A percentile compares a stretch with the other conserved stretches of the same genome.
Evolutionary conservation across 2,797 vertebrate genomes (phyloP).

Genomic region (Podarcis lilfordi): DNA sequence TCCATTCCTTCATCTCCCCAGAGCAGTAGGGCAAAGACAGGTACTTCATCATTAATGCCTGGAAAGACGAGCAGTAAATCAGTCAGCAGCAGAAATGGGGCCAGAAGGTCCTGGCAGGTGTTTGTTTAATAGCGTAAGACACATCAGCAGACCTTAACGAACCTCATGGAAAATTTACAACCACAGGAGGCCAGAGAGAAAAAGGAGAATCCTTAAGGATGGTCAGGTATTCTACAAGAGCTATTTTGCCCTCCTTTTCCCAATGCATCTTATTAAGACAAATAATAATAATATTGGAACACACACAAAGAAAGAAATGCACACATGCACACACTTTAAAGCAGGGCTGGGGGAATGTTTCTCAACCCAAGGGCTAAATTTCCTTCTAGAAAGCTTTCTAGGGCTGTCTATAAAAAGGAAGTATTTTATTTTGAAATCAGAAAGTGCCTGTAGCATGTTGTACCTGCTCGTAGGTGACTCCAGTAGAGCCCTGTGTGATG

Average conservation of each 20-base stretch:
- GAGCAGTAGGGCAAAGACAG: background rate
- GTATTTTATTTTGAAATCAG: slow-evolving; percentile 49
- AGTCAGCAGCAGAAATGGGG: background rate
- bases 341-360: too few species aligned
- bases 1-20: background rate
- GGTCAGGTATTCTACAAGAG: background rate
- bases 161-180: background rate
- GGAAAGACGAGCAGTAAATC: background rate
- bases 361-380: too few species aligned
- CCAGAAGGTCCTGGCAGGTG: background rate
- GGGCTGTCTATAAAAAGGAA: background rate
- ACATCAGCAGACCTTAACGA: background rate
- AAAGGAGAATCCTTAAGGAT: background rate
- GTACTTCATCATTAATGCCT: background rate
- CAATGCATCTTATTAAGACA: background rate
- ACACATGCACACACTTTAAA: background rate
- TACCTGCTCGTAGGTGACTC: slow-evolving; percentile 14
- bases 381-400: too few species aligned
- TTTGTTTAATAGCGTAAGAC: background rate
- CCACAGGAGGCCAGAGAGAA: background rate
- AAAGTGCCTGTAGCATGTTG: slow-evolving; percentile 58
- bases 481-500: slow-evolving; percentile 27
- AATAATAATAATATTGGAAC: background rate
- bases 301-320: background rate
- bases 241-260: too few species aligned